Evolutionary conservation across 2,888 invertebrate species (phyloP).

Genomic region (Eilema depressum): DNA sequence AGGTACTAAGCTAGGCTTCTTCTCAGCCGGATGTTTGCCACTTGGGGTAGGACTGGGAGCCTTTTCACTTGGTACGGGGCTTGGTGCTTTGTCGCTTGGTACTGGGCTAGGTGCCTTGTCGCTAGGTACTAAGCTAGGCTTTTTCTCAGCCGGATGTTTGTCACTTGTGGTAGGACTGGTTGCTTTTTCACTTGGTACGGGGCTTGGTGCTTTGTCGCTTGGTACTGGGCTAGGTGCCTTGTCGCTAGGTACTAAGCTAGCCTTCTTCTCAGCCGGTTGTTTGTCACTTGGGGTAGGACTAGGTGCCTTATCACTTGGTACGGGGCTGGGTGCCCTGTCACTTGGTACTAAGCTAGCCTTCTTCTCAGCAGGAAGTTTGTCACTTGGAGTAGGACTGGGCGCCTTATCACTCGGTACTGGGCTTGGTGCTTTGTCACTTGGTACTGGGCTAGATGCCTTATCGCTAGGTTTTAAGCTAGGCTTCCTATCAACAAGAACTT

Average conservation of each 20-base stretch:
- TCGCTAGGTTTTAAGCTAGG: not conserved
- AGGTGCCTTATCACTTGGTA: conserved; percentile 8
- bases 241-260: conserved; percentile 13
- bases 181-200: not conserved
- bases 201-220: conserved; percentile 14
- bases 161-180: conserved; percentile 14
- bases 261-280: not conserved
- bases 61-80: not conserved
- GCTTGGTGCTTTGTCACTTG: not conserved
- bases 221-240: conserved; percentile 16
- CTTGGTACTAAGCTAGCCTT: not conserved
- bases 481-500: not conserved
- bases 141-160: not conserved
- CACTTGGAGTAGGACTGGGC: not conserved
- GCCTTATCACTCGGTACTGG: conserved; percentile 2
- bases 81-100: conserved; percentile 6
- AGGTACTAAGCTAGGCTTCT: conserved; percentile 7
- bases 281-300: conserved; percentile 8
- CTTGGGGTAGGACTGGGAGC: not conserved
- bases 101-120: conserved; percentile 4
- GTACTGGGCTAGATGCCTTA: not conserved
- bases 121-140: not conserved
- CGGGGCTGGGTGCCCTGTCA: conserved; percentile 13
- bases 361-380: not conserved
- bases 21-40: not conserved